Base-by-base conservation (phyloP, 1,140 invertebrate genomes). In the Tribolium madens region DNA sequence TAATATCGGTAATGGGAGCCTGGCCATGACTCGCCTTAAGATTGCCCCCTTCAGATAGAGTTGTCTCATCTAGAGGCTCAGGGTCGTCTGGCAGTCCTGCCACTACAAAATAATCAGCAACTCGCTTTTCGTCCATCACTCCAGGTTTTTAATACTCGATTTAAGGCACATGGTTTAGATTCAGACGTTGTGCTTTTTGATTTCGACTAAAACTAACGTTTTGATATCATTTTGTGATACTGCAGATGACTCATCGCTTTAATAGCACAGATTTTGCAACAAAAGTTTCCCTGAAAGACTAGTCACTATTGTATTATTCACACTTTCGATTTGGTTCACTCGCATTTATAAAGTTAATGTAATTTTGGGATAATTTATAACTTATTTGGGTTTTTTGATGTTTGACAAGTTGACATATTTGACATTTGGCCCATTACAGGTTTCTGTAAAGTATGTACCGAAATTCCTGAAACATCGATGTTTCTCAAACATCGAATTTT, bases 31-130 rank as follows among this genome's bases (percentile, higher is more conserved):
- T 90, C 17, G 88, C 91, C 83, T 95, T 96, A 2, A 96, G 89
- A 81, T 93, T 91, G 6, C 93, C 92, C 83, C 94, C 92, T 87
- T 97, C 93, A 79, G 91, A 89, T 84, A 92, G 90, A 88, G 92
- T 91, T 77, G 91, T 91, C 84, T 97, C 96, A 83, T 95, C 94
- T 15, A 97, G 85, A 84, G 92, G 88, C 87, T 95, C 88, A 57
- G 91, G 90, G 84, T 95, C 90, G 31, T 94, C 93, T 6, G 95
- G 93, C 83, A 99, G 88, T 12, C 98, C 98, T 84, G 97, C 97
- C 42, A 99, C 94, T 75, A 99, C 97, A 90, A 99, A 99, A 88
- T 99, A 99, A 88, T 99, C 94, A 13, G 93, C 94, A 60, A 96
- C 92, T 85, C 93, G 89, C 83, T 93, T 88, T 82, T 95, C 94